Percentiles rank a stretch among this genome's conserved stretches.
These are phyloP conservation scores for Hippopotamyrus pictus DNA, from an alignment of 2,797 vertebrate genomes.

Conservation along the genomic window DNA sequence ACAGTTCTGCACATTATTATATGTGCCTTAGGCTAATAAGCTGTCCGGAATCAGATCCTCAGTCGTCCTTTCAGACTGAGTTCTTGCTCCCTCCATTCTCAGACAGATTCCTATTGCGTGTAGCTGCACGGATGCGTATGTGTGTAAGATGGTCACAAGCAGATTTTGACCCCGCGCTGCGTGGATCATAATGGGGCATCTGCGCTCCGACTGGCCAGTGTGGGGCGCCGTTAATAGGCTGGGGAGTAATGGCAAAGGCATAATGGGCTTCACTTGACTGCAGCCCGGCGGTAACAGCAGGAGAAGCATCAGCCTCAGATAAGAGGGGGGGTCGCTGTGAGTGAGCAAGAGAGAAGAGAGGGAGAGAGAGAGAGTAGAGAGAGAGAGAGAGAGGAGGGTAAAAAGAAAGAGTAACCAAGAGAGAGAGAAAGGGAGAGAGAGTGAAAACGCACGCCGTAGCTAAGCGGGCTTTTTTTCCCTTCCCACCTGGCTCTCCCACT, in stretches of 20 bases:
- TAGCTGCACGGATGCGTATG: slow-evolving; percentile 30
- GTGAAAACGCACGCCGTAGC: slow-evolving; percentile 62
- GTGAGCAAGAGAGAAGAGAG: slow-evolving; percentile 56
- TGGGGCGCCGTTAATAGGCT: slow-evolving; percentile 82
- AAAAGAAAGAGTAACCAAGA: slow-evolving; percentile 55
- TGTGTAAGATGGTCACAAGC: slow-evolving; percentile 39
- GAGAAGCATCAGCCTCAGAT: slow-evolving; percentile 81
- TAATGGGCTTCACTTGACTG: slow-evolving; percentile 96
- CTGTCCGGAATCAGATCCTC: background rate
- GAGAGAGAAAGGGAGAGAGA: slow-evolving; percentile 57
- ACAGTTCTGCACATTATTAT: background rate
- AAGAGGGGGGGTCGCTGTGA: slow-evolving; percentile 51
- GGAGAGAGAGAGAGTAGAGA: slow-evolving; percentile 65
- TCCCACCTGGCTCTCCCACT: slow-evolving; percentile 52
- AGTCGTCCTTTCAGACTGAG: background rate
- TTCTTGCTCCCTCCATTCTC: slow-evolving; percentile 26
- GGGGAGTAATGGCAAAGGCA: slow-evolving; percentile 90
- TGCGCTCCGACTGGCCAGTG: slow-evolving; percentile 69
- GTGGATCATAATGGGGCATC: slow-evolving; percentile 57
- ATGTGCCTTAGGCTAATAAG: background rate
- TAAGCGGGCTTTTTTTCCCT: slow-evolving; percentile 57
- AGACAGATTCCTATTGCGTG: background rate
- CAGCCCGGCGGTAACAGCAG: slow-evolving; percentile 87
- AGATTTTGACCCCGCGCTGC: slow-evolving; percentile 44
- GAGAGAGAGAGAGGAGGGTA: slow-evolving; percentile 64